Conservation (phyloP, 2,113 vertebrate genomes). For the Psittacus erithacus region DNA sequence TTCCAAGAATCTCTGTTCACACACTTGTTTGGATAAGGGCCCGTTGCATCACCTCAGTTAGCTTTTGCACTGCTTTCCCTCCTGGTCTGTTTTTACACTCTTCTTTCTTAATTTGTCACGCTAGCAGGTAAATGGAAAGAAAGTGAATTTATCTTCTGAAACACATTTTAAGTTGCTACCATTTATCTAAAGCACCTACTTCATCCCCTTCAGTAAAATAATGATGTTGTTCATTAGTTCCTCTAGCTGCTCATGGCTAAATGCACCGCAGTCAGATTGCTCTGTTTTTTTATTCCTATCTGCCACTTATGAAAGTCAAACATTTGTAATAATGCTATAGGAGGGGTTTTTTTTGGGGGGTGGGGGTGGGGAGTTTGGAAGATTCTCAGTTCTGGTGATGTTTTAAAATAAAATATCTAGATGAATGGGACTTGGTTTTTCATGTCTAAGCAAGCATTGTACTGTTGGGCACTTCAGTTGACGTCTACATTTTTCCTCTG, state of each 20-base stretch:
- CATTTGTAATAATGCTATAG: neutral
- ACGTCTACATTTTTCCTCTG: neutral
- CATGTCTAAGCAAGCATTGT: neutral
- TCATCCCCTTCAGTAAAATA: conserved; percentile 66
- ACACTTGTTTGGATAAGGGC: conserved; percentile 44
- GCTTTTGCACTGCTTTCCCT: conserved; percentile 41
- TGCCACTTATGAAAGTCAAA: neutral
- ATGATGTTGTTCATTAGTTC: conserved; percentile 63
- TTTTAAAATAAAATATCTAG: neutral
- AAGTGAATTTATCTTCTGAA: conserved; percentile 66
- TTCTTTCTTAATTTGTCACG: conserved; percentile 63
- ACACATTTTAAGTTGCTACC: conserved; percentile 58
- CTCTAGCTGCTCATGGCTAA: conserved; percentile 53
- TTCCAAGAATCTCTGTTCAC: conserved; percentile 28
- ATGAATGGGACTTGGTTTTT: neutral
- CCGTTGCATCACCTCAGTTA: conserved; percentile 52
- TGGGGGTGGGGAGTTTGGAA: neutral
- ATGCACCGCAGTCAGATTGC: conserved; percentile 5
- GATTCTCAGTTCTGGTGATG: neutral
- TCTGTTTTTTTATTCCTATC: neutral
- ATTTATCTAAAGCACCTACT: conserved; percentile 64
- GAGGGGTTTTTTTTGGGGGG: too few relatives aligned
- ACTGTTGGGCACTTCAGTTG: neutral
- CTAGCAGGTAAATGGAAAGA: conserved; percentile 65
- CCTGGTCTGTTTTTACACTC: conserved; percentile 36